Percentiles rank a stretch among this genome's conserved stretches.
Evolutionary conservation across 2,113 vertebrate species (phyloP).

Genomic region (Brevimyrus niger): DNA sequence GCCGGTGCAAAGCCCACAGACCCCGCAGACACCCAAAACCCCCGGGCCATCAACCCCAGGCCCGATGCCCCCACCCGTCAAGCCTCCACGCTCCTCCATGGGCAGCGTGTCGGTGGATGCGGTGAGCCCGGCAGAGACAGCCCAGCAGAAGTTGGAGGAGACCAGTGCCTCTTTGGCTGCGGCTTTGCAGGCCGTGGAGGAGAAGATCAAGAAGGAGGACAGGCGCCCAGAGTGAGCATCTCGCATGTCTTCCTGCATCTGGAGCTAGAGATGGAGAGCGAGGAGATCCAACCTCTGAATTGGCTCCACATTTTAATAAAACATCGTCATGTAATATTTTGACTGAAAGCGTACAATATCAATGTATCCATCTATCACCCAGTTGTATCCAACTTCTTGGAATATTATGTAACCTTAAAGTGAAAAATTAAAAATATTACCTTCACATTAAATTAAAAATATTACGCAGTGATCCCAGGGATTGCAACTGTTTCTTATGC

Average conservation of each 20-base stretch:
- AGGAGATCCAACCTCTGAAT: background rate
- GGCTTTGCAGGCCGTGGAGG: conserved; percentile 83
- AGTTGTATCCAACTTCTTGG: background rate
- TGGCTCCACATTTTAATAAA: background rate
- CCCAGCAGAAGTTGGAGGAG: conserved; percentile 61
- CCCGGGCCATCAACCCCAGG: conserved; percentile 58
- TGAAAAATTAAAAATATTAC: background rate
- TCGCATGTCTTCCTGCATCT: background rate
- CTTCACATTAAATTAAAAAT: background rate
- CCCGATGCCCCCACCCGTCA: conserved; percentile 65
- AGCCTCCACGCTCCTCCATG: conserved; percentile 81
- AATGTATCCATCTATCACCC: background rate
- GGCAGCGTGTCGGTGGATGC: conserved; percentile 71
- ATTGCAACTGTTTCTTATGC: background rate
- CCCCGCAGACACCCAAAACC: conserved; percentile 41
- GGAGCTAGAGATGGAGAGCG: background rate
- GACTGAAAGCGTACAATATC: background rate
- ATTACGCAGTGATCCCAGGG: background rate
- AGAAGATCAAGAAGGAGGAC: conserved; percentile 85
- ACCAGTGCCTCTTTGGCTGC: conserved; percentile 84
- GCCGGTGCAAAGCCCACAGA: conserved; percentile 40
- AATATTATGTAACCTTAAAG: background rate
- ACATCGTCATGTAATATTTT: background rate
- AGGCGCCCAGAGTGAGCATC: conserved; percentile 69
- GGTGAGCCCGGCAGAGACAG: conserved; percentile 36